Conservation (phyloP, 2,113 vertebrate genomes). For the Trinectes maculatus region DNA sequence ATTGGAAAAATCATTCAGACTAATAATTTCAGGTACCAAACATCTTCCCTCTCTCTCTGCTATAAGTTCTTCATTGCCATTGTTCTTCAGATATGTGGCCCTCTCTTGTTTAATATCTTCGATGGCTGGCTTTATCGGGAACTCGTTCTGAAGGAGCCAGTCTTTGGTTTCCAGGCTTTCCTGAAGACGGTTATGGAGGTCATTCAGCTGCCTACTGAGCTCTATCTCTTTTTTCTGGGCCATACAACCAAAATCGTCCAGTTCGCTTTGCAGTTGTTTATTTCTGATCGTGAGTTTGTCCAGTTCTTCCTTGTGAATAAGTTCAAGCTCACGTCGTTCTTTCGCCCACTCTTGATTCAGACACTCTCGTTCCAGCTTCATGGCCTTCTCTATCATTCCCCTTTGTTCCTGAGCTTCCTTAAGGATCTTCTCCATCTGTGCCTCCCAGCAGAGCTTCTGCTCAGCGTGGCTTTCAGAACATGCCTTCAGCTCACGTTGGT, state of each 20-base stretch:
- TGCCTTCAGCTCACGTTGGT: conserved; percentile 79
- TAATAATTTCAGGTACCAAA: neutral
- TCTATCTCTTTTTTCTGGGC: conserved; percentile 79
- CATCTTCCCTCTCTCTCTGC: conserved; percentile 68
- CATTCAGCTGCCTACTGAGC: conserved; percentile 76
- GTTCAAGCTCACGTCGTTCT: conserved; percentile 81
- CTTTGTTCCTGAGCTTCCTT: conserved; percentile 69
- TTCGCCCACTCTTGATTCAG: conserved; percentile 61
- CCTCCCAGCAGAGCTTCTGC: conserved; percentile 85
- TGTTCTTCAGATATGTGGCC: conserved; percentile 68
- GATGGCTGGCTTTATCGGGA: conserved; percentile 72
- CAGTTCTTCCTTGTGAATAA: conserved; percentile 75
- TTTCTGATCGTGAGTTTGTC: conserved; percentile 77
- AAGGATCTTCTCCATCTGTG: conserved; percentile 78
- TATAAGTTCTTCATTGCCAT: conserved; percentile 70
- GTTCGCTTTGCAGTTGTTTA: conserved; percentile 81
- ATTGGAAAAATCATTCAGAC: neutral
- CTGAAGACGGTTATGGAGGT: conserved; percentile 75
- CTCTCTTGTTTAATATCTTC: conserved; percentile 81
- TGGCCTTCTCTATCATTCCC: conserved; percentile 62
- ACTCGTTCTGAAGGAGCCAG: conserved; percentile 59
- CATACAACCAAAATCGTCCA: conserved; percentile 62
- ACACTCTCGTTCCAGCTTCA: conserved; percentile 26
- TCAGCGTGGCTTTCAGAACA: conserved; percentile 74
- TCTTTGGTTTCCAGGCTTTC: conserved; percentile 77